These are phyloP conservation scores for Xestia xanthographa DNA, from an alignment of 2,888 invertebrate species.

Conservation along the genomic window DNA sequence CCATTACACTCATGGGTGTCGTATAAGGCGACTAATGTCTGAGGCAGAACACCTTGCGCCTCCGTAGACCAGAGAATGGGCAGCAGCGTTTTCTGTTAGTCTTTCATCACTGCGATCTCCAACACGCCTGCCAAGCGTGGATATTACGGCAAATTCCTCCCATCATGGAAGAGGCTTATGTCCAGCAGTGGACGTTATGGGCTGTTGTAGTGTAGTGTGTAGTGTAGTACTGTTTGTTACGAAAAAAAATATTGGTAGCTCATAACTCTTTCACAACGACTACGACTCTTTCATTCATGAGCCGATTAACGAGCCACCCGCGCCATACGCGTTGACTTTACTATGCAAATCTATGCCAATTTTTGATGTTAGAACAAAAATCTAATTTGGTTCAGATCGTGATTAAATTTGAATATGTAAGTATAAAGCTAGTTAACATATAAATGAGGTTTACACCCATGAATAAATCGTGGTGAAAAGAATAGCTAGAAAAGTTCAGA, in stretches of 20 bases:
- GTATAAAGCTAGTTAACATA: slow-evolving; percentile 63
- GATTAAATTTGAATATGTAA: slow-evolving; percentile 62
- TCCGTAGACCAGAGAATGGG: no score
- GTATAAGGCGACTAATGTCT: no score
- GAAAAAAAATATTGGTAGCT: neutral
- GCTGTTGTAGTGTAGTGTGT: no score
- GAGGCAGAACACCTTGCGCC: no score
- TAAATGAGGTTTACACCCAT: slow-evolving; percentile 61
- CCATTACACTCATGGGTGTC: no score
- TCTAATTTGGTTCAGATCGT: slow-evolving; percentile 54
- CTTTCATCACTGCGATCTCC: no score
- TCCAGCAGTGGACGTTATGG: no score
- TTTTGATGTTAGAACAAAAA: slow-evolving; percentile 60
- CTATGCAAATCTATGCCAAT: slow-evolving; percentile 59
- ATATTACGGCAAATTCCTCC: no score
- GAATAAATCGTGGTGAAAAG: slow-evolving; percentile 54
- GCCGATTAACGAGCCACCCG: slow-evolving; percentile 17
- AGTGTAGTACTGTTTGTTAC: neutral
- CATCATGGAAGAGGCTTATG: no score
- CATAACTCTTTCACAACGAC: neutral
- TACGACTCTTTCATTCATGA: no score
- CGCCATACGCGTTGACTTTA: slow-evolving; percentile 26
- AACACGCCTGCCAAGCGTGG: no score
- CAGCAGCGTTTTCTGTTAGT: no score
- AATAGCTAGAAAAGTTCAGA: slow-evolving; percentile 10